phyloP scores from a whole-genome alignment of 2,888 invertebrate genomes.

The Aricia artaxerxes region DNA sequence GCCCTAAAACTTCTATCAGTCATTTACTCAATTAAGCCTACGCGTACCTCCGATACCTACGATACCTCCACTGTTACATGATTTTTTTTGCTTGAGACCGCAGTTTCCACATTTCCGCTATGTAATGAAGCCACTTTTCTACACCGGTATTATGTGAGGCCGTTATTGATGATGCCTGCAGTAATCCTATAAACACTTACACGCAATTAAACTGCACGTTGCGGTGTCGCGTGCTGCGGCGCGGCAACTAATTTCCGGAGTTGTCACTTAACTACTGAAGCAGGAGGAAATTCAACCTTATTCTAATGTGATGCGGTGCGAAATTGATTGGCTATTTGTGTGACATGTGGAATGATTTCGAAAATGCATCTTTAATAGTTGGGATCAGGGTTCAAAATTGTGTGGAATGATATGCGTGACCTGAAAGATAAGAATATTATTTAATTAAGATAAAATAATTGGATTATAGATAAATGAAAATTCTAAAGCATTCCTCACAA shows the following conservation, averaged over 20 bases:
- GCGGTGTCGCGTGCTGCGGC: slow-evolving; percentile 45
- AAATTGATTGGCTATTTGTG: not conserved
- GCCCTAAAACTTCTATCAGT: no score
- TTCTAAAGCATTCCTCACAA: not conserved
- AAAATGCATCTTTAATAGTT: not conserved
- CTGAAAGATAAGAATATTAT: not conserved
- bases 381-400: not conserved
- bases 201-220: slow-evolving; percentile 35
- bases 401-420: not conserved
- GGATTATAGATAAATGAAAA: not conserved
- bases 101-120: no score
- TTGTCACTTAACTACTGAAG: slow-evolving; percentile 45
- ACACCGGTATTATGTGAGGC: no score
- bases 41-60: no score
- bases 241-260: slow-evolving; percentile 50
- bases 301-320: not conserved
- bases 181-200: not conserved
- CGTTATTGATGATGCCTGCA: not conserved
- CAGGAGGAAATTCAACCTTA: slow-evolving; percentile 27
- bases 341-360: not conserved
- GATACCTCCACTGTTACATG: no score
- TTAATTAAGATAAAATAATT: slow-evolving; percentile 8
- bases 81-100: no score
- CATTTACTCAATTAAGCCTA: no score
- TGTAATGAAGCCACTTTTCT: no score